A percentile compares a stretch with the other conserved stretches of the same genome.
These are phyloP conservation scores for Apodemia zela DNA, from an alignment of 2,888 invertebrate genomes.

Conservation along the genomic window DNA sequence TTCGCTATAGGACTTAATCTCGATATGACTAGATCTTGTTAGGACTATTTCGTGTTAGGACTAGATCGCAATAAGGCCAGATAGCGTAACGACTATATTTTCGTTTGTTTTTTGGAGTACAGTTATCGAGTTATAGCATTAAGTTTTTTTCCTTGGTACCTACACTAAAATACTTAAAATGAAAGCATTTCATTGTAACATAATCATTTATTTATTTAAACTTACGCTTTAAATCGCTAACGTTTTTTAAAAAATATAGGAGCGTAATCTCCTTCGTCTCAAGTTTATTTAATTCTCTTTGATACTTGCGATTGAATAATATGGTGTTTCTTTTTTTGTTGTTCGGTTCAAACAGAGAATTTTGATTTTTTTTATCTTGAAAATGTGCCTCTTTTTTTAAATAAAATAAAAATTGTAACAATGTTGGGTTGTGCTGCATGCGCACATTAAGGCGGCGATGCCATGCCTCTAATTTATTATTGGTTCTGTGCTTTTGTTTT, in stretches of 20 bases:
- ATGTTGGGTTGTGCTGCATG: background rate
- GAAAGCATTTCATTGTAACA: no score
- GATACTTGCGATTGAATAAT: background rate
- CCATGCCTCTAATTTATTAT: background rate
- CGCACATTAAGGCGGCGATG: conserved; percentile 1
- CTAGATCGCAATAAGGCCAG: background rate
- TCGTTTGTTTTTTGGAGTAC: background rate
- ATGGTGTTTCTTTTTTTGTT: background rate
- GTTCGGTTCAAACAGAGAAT: background rate
- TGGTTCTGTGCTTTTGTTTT: background rate
- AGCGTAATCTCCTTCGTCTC: background rate
- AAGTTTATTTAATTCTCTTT: background rate
- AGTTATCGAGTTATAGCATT: conserved; percentile 9
- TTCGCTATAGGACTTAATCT: conserved; percentile 2
- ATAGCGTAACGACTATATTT: background rate
- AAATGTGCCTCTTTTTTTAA: background rate
- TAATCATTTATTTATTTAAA: background rate
- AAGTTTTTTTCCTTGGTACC: conserved; percentile 9
- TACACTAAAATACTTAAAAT: conserved; percentile 3
- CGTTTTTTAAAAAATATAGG: background rate
- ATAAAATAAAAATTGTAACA: conserved; percentile 15
- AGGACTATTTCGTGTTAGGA: background rate
- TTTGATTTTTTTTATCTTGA: conserved; percentile 6
- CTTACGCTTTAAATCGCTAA: background rate
- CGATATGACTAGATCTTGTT: background rate